phyloP scores from a whole-genome alignment of 1,140 invertebrate species.

The Caenorhabditis latens region DNA sequence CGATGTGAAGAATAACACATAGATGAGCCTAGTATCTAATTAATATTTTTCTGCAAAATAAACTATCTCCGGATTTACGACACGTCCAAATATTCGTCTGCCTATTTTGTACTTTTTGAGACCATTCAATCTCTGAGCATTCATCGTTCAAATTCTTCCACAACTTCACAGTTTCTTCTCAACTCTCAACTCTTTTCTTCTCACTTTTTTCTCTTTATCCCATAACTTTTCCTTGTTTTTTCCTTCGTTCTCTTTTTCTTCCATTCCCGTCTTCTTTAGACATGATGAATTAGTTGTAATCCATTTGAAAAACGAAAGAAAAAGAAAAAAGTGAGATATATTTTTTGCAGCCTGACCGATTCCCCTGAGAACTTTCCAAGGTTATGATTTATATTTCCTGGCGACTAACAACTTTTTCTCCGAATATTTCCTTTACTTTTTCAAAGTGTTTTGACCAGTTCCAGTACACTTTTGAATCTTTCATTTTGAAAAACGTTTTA shows the following conservation, averaged over 20 bases:
- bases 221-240: slow-evolving; percentile 7
- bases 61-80: no score
- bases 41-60: no score
- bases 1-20: no score
- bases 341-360: slow-evolving; percentile 13
- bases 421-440: background rate
- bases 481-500: background rate
- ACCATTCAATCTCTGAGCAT: no score
- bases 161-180: background rate
- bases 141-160: background rate
- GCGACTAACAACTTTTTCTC: slow-evolving; percentile 34
- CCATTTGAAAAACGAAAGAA: slow-evolving; percentile 35
- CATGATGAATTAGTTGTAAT: slow-evolving; percentile 52
- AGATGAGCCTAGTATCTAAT: no score
- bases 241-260: background rate
- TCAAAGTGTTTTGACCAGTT: slow-evolving; percentile 20
- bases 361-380: slow-evolving; percentile 39
- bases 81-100: no score
- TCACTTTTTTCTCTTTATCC: background rate
- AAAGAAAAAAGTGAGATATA: background rate
- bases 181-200: background rate
- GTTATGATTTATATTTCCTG: slow-evolving; percentile 43
- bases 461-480: background rate
- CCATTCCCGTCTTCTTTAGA: background rate
- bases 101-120: no score